A percentile compares a stretch with the other conserved stretches of the same genome.
These are phyloP conservation scores for Nansenia antarctica DNA, from an alignment of 2,113 vertebrate species.

Conservation along the genomic window DNA sequence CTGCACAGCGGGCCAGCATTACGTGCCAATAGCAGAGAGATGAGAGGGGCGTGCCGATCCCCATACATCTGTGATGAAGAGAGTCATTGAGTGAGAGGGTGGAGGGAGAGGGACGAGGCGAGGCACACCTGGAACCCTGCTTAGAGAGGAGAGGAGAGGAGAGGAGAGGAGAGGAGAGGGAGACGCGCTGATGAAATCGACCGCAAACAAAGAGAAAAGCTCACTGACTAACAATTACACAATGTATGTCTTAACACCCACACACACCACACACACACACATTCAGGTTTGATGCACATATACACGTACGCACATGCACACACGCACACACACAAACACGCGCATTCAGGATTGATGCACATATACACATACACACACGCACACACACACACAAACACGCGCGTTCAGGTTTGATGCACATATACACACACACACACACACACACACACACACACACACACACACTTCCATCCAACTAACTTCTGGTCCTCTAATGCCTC, in stretches of 20 bases:
- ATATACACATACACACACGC: background rate
- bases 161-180: background rate
- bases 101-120: background rate
- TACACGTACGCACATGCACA: no score
- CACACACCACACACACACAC: background rate
- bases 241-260: constrained; percentile 2
- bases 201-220: constrained; percentile 33
- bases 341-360: no score
- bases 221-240: background rate
- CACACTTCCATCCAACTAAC: background rate
- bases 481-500: background rate
- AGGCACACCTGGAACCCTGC: constrained; percentile 32
- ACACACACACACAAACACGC: background rate
- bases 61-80: constrained; percentile 2
- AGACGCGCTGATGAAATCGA: constrained; percentile 39
- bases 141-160: constrained; percentile 26
- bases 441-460: background rate
- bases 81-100: background rate
- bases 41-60: constrained; percentile 4
- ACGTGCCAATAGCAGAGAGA: background rate
- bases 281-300: background rate
- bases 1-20: background rate
- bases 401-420: background rate
- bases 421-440: no score
- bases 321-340: background rate